Base-by-base conservation (phyloP, 1,140 invertebrate species). In the Scaptodrosophila lebanonensis region DNA sequence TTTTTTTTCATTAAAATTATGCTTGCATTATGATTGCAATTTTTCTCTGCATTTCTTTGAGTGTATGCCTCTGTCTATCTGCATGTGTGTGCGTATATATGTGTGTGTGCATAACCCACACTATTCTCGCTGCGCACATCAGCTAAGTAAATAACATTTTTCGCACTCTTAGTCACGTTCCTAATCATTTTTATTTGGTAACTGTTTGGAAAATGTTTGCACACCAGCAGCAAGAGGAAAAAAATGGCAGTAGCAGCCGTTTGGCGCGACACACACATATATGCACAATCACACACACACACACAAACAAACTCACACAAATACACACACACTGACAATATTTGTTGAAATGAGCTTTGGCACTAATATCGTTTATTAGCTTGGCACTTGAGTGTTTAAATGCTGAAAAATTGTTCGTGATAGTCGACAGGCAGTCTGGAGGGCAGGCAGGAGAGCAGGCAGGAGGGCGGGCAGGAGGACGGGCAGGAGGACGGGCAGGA, bases 131-230 rank as follows among this genome's bases (percentile, higher is more conserved):
- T 57, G 64, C 69, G 66, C 69, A 73, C 70, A 75, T 73, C 70
- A 75, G 69, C 61, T 75, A 73, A 75, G 70, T 75, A 75, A 75
- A 75, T 75, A 75, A 75, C 70, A 73, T 75, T 75, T 75, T 75
- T 75, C 70, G 70, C 70, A 75, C 70, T 75, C 70, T 75, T 75
- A 75, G 70, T 75, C 70, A 75, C 70, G 70, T 75, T 75, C 70
- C 70, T 75, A 75, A 75, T 75, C 70, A 75, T 75, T 75, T 75
- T 75, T 75, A 75, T 75, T 75, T 75, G 70, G 70, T 75, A 73
- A 73, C 70, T 73, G 69, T 72, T 73, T 73, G 69, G 70, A 73
- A 73, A 75, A 68, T 73, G 70, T 75, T 75, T 75, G 70, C 65
- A 67, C 65, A 64, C 60, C 61, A 53, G 54, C 49, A 64, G 48